Evolutionary conservation across 2,797 vertebrate genomes (phyloP), one percentile per base, ranked within the genome.

Genomic region (Oceanodroma leucorhoa): DNA sequence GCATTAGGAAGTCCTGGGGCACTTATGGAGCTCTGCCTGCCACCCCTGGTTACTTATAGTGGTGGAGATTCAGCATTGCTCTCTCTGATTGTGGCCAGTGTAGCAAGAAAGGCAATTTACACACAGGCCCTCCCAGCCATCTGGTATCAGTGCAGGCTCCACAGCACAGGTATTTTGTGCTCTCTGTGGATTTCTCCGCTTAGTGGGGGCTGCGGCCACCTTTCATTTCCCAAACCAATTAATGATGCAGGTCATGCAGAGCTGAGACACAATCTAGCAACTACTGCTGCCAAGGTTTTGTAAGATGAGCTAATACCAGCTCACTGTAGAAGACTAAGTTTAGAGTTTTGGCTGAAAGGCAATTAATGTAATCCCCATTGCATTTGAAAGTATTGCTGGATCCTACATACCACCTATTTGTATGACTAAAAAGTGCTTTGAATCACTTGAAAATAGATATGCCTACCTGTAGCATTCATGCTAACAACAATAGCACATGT

Each of bases 21-120:
- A 21, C 0, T 36, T 58, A 19, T 0, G 0, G 50, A 76, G 9
- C 8, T 51, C 32, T 82, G 13, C 4, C 30, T 72, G 21, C 10
- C 11, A 12, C 9, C 1, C 5, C 13, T 48, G 48, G 22, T 43
- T 70, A 41, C 9, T 45, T 53, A 13, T 4, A 43, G 7, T 40
- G 11, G 2, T 10, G 24, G 22, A 80, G 27, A 45, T 84, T 67
- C 43, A 82, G 14, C 45, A 36, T 27, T 2, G 0, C 3, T 46
- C 17, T 27, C 18, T 61, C 40, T 27, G 10, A 32, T 54, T 50
- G 8, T 62, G 32, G 26, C 16, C 60, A 48, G 36, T 4, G 1
- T 45, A n/a, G 40, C 46, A 69, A 78, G 8, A 50, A 88, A 67
- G 12, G 5, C 8, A 64, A 27, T 80, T 73, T 55, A 62, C 14